Conservation (phyloP, 2,113 vertebrate genomes). For the Cynocephalus volans region DNA sequence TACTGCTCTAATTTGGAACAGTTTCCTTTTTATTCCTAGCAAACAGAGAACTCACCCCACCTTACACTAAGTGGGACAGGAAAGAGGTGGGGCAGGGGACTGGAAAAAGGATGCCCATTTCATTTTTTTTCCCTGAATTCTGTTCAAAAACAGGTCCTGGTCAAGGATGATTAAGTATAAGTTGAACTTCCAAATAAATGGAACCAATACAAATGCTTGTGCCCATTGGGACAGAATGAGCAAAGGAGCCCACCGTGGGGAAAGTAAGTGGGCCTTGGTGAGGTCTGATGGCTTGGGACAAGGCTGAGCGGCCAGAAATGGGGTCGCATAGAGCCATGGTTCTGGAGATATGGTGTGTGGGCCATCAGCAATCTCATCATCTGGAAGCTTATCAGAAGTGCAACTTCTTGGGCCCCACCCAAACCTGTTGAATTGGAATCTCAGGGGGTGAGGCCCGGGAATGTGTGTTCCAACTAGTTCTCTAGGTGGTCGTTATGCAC, state of each 20-base stretch:
- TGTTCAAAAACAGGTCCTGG: constrained; percentile 1
- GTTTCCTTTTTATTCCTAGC: not conserved
- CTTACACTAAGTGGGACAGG: not conserved
- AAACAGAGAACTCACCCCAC: not conserved
- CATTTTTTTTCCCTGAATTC: not conserved
- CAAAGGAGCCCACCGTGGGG: not conserved
- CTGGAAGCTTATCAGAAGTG: not conserved
- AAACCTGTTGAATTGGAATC: not conserved
- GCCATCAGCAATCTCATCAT: not conserved
- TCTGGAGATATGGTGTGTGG: not conserved
- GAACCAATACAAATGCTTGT: not conserved
- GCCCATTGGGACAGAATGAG: not conserved
- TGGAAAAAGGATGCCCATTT: not conserved
- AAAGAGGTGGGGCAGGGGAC: not conserved
- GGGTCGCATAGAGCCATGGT: not conserved
- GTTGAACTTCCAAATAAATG: constrained; percentile 22
- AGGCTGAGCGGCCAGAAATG: not conserved
- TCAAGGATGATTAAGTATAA: not conserved
- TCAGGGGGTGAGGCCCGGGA: not conserved
- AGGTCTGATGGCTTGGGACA: not conserved
- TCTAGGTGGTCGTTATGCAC: not conserved
- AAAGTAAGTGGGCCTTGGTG: not conserved
- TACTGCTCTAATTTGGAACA: not conserved
- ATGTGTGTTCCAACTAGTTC: not conserved
- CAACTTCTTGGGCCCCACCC: not conserved